Conservation (phyloP, 1,140 invertebrate species). For the Notospermus geniculatus region DNA sequence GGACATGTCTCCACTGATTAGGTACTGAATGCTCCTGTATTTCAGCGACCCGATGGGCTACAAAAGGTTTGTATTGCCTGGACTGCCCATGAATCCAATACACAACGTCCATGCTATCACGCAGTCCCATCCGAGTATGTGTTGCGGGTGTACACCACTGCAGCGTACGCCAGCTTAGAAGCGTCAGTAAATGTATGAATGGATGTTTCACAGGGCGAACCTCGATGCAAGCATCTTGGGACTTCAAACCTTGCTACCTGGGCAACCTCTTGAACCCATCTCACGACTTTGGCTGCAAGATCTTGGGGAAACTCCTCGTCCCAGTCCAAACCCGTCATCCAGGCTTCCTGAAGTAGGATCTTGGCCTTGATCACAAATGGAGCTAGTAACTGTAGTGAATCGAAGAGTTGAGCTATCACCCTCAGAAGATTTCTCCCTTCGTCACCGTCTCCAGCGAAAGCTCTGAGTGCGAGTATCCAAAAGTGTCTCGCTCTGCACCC, state of each 20-base stretch:
- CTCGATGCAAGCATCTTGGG: background rate
- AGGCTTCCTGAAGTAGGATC: background rate
- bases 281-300: background rate
- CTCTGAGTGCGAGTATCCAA: background rate
- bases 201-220: no score
- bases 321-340: slow-evolving; percentile 1
- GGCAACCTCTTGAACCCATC: background rate
- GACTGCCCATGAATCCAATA: no score
- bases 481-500: background rate
- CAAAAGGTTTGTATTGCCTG: no score
- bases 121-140: slow-evolving; percentile 2
- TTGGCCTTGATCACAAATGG: background rate
- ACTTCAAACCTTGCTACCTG: background rate
- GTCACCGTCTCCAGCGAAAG: background rate
- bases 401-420: background rate
- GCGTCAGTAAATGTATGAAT: slow-evolving; percentile 1
- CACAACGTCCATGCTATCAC: slow-evolving; percentile 7
- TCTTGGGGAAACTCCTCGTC: background rate
- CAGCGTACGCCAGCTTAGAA: background rate
- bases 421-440: background rate
- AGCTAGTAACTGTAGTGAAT: background rate
- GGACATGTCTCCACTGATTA: no score
- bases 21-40: no score
- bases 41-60: no score
- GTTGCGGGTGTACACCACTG: background rate